Base-by-base conservation (phyloP, 2,797 vertebrate species). In the Acanthis flammea region DNA sequence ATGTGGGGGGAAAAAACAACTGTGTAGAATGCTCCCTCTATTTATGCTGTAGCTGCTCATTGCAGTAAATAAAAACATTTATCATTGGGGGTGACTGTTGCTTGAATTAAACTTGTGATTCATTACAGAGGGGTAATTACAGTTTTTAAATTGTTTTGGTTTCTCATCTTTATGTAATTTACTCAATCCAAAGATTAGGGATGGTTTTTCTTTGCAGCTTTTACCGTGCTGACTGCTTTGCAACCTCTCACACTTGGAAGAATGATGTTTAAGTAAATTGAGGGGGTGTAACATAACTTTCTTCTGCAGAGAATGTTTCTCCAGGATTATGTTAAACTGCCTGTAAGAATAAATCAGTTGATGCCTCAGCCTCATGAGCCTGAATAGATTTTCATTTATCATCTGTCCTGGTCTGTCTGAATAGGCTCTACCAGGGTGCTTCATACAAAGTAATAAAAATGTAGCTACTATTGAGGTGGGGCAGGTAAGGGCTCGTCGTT, bases 81-180 rank as follows among this genome's bases (percentile, higher is more conserved):
- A 62, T 72, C 16, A 17, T 13, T 61, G 37, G 14, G 16, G 3
- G 2, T 82, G 67, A 53, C 21, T 55, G 9, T 28, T 71, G 23
- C 62, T 67, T 61, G 35, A 91, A 50, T 81, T 75, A 86, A 61
- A 67, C 14, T 65, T 70, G 16, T 54, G 30, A 62, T 83, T 85
- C 1, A 5, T 81, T 90, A 55, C 25, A 50, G 58, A 77, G 87
- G 12, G 42, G 48, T 67, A 75, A 80, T 82, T 44, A 30, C 14
- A 37, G 13, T 22, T 39, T 83, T 77, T 78, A 11, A 89, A 72
- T 19, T 47, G 47, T 62, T 94, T 67, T 53, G 7, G 19, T 85
- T 80, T 80, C 53, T 91, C 45, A 33, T 82, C 25, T 92, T 86
- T 57, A 31, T 73, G 31, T 74, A 50, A 51, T 74, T 80, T 83